phyloP scores from a whole-genome alignment of 35 echinoderm and acorn worm genomes.

The Heliocidaris erythrogramma region DNA sequence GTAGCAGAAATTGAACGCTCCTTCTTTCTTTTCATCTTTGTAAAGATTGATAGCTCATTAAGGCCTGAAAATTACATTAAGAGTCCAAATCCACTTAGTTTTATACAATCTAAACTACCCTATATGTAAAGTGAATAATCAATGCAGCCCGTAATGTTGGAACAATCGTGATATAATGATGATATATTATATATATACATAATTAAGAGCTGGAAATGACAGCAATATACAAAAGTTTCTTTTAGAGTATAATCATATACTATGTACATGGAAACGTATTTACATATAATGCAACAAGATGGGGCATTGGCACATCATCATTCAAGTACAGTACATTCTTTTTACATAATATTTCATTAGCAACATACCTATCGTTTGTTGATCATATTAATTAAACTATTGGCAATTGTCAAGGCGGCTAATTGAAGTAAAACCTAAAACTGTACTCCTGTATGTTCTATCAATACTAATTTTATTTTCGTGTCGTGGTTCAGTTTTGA shows the following conservation, averaged over 20 bases:
- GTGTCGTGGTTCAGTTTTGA: no score
- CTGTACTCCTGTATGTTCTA: no score
- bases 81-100: not conserved
- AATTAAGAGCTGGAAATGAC: not conserved
- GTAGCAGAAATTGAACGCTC: no score
- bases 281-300: not conserved
- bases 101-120: not conserved
- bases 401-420: not conserved
- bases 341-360: not conserved
- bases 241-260: not conserved
- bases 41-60: not conserved
- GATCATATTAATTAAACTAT: no score
- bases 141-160: not conserved
- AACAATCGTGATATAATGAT: not conserved
- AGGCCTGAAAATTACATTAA: not conserved
- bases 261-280: slow-evolving; percentile 21
- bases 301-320: not conserved
- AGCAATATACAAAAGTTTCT: slow-evolving; percentile 36
- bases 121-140: not conserved
- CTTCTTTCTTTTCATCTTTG: no score
- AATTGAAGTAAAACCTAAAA: not conserved
- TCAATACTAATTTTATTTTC: no score
- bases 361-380: no score
- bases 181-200: slow-evolving; percentile 13
- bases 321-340: not conserved